A percentile compares a stretch with the other conserved stretches of the same genome.
Evolutionary conservation across 2,888 invertebrate genomes (phyloP).

Genomic region (Philonicus albiceps): DNA sequence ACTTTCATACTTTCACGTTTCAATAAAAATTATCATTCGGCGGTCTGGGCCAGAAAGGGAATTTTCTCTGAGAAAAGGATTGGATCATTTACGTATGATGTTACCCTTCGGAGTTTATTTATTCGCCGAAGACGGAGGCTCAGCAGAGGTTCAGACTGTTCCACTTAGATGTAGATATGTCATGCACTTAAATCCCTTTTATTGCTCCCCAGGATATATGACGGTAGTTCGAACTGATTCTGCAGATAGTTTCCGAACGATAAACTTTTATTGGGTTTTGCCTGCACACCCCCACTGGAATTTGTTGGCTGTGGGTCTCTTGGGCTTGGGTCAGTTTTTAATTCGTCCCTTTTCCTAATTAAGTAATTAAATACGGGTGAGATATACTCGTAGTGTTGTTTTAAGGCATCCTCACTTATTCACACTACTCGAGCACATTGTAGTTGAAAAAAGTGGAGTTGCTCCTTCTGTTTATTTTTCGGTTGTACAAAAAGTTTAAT

Average conservation of each 20-base stretch:
- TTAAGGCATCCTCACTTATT: background rate
- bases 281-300: background rate
- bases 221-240: constrained; percentile 46
- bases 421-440: background rate
- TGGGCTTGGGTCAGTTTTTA: constrained; percentile 10
- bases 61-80: background rate
- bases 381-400: background rate
- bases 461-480: background rate
- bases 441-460: background rate
- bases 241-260: constrained; percentile 46
- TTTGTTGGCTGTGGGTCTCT: background rate
- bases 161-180: constrained; percentile 43
- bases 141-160: background rate
- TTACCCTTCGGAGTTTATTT: background rate
- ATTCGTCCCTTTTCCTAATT: constrained; percentile 11
- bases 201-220: constrained; percentile 45
- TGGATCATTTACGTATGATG: background rate
- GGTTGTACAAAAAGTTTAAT: background rate
- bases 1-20: constrained; percentile 24
- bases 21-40: constrained; percentile 19
- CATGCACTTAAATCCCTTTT: constrained; percentile 46
- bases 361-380: background rate
- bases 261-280: constrained; percentile 45
- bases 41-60: background rate
- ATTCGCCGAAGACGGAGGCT: background rate